Conservation (phyloP, 2,113 vertebrate species). For the Notarius lentiginosus region DNA sequence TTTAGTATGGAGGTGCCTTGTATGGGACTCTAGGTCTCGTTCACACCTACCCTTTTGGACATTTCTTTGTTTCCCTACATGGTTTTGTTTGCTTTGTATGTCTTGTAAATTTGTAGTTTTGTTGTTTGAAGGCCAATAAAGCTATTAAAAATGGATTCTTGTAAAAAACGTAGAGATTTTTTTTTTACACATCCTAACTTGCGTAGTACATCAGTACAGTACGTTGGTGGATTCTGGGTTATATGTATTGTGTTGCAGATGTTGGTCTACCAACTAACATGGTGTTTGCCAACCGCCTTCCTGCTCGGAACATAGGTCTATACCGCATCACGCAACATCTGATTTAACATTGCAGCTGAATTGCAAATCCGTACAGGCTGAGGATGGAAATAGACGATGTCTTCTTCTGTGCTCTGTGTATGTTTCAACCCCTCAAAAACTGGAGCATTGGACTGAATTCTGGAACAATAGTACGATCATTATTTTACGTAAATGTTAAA, state of each 20-base stretch:
- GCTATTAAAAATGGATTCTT: not conserved
- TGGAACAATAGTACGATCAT: not conserved
- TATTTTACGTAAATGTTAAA: not conserved
- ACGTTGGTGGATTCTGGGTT: not conserved
- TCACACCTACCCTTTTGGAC: too few relatives aligned
- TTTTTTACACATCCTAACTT: not conserved
- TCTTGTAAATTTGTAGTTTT: too few relatives aligned
- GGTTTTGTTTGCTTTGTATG: too few relatives aligned
- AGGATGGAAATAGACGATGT: not conserved
- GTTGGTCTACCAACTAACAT: not conserved
- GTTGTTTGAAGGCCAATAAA: too few relatives aligned
- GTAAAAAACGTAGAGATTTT: not conserved
- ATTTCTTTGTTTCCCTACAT: too few relatives aligned
- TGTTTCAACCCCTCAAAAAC: not conserved
- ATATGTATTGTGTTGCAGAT: not conserved
- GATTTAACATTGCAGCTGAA: slow-evolving; percentile 12
- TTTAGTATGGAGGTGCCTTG: too few relatives aligned
- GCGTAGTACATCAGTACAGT: not conserved
- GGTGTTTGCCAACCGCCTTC: not conserved
- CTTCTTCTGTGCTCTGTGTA: not conserved
- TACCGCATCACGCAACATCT: slow-evolving; percentile 7
- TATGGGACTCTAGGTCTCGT: too few relatives aligned
- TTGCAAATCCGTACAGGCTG: not conserved
- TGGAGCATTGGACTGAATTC: not conserved
- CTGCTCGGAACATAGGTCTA: too few relatives aligned